These are phyloP conservation scores for Sorex maritimensis DNA, from an alignment of 2,797 vertebrate species.

Conservation along the genomic window DNA sequence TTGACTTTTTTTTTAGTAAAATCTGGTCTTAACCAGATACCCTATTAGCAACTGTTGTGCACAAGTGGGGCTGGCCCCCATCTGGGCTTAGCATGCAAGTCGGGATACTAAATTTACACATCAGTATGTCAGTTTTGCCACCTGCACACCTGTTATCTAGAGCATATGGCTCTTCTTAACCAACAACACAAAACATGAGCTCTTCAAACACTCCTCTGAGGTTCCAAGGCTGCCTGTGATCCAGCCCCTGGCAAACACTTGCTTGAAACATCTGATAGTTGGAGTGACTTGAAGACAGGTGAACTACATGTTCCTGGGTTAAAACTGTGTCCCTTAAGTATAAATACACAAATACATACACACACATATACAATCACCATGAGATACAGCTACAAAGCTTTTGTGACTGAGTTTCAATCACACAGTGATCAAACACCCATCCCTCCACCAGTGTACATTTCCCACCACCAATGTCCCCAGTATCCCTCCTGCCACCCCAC, in stretches of 20 bases:
- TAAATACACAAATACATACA: background rate
- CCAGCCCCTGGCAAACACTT: constrained; percentile 80
- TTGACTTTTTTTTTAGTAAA: background rate
- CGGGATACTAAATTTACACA: constrained; percentile 79
- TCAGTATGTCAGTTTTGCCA: constrained; percentile 74
- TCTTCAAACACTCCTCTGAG: constrained; percentile 71
- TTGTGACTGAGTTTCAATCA: too few species aligned
- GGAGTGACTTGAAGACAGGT: constrained; percentile 66
- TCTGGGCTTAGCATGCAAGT: constrained; percentile 70
- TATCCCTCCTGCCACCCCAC: too few species aligned
- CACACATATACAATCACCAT: too few species aligned
- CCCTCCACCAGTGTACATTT: too few species aligned
- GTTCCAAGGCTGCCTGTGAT: constrained; percentile 74
- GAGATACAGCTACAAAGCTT: too few species aligned
- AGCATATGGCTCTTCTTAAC: constrained; percentile 84
- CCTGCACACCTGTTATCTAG: constrained; percentile 82
- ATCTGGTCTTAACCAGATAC: constrained; percentile 51
- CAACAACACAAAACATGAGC: constrained; percentile 81
- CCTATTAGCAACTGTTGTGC: constrained; percentile 70
- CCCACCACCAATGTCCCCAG: too few species aligned
- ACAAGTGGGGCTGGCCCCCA: constrained; percentile 53
- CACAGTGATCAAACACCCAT: too few species aligned
- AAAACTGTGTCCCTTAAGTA: constrained; percentile 61
- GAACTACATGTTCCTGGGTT: constrained; percentile 65
- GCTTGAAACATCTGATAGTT: constrained; percentile 81